phyloP scores from a whole-genome alignment of 2,888 invertebrate genomes.

The Nomada goodeniana region DNA sequence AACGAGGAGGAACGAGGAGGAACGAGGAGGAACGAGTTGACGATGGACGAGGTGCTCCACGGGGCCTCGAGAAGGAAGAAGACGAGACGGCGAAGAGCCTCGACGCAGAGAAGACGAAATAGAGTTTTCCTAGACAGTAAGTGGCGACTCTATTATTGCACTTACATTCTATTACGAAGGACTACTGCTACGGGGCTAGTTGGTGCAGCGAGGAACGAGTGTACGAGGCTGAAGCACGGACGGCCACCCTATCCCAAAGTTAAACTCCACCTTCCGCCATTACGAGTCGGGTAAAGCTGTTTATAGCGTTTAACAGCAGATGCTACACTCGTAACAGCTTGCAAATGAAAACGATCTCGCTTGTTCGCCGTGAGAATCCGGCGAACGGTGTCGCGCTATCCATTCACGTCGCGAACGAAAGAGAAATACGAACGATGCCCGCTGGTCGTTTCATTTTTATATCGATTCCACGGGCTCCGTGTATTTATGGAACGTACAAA shows the following conservation, averaged over 20 bases:
- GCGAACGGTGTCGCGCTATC: too few relatives aligned
- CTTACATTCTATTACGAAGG: slow-evolving; percentile 76
- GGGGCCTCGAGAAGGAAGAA: neutral
- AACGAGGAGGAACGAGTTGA: too few relatives aligned
- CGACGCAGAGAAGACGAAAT: slow-evolving; percentile 31
- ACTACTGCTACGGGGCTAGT: slow-evolving; percentile 33
- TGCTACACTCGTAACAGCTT: slow-evolving; percentile 80
- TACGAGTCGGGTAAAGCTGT: slow-evolving; percentile 78
- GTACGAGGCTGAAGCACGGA: slow-evolving; percentile 41
- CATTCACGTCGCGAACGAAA: too few relatives aligned
- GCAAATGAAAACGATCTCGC: slow-evolving; percentile 78
- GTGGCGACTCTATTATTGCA: slow-evolving; percentile 75
- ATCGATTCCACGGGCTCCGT: too few relatives aligned
- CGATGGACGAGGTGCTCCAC: too few relatives aligned
- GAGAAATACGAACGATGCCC: too few relatives aligned
- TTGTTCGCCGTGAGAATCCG: slow-evolving; percentile 10
- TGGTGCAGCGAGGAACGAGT: slow-evolving; percentile 25
- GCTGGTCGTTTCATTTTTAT: too few relatives aligned
- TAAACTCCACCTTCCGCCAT: slow-evolving; percentile 75
- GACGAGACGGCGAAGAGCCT: neutral
- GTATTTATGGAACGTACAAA: too few relatives aligned
- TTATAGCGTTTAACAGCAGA: slow-evolving; percentile 80
- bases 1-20: too few relatives aligned
- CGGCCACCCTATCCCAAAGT: slow-evolving; percentile 74
- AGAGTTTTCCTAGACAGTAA: slow-evolving; percentile 54